A percentile compares a stretch with the other conserved stretches of the same genome.
Evolutionary conservation across 2,888 invertebrate genomes (phyloP).

Genomic region (Heliconius ethilla): DNA sequence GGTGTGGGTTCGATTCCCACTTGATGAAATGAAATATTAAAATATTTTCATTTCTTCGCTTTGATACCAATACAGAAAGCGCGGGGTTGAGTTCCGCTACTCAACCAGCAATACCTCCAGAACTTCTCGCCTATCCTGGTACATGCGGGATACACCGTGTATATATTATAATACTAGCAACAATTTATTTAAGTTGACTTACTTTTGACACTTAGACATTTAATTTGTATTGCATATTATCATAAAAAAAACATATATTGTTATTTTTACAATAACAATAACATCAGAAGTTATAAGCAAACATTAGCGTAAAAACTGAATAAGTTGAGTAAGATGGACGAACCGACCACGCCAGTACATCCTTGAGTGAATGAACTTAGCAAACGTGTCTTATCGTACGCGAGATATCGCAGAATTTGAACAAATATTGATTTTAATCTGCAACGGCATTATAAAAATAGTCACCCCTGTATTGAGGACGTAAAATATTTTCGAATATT

Average conservation of each 20-base stretch:
- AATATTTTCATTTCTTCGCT: no score
- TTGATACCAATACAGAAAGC: no score
- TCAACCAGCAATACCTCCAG: no score
- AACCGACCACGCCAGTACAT: conserved; percentile 37
- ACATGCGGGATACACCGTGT: no score
- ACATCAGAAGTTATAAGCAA: conserved; percentile 24
- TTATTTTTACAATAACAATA: neutral
- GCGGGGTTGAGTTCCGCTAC: no score
- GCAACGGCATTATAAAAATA: conserved; percentile 20
- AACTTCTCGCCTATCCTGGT: no score
- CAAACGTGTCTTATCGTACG: conserved; percentile 62
- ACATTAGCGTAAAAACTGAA: conserved; percentile 43
- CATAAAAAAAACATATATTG: neutral
- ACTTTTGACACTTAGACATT: no score
- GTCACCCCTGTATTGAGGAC: neutral
- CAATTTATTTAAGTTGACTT: no score
- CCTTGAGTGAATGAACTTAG: conserved; percentile 61
- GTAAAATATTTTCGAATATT: conserved; percentile 5
- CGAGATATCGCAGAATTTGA: conserved; percentile 40
- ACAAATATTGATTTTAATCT: conserved; percentile 36
- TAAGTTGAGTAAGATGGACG: conserved; percentile 43
- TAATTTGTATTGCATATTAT: no score
- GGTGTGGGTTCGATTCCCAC: no score
- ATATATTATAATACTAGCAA: no score
- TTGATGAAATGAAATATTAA: no score